Base-by-base conservation (phyloP, 1,140 invertebrate genomes). In the Hylyphantes graminicola region DNA sequence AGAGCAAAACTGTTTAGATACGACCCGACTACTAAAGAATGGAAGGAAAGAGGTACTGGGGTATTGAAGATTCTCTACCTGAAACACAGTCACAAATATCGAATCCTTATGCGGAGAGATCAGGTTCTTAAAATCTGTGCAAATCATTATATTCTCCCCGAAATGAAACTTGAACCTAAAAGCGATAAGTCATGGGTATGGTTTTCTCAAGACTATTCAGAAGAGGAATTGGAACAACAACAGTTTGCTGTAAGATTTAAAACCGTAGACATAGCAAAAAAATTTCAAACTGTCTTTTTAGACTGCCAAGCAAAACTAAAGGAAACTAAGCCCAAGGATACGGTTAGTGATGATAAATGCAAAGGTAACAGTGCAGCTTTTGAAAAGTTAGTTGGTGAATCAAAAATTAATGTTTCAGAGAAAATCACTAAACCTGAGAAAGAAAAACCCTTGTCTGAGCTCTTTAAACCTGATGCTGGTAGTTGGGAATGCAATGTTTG, bases 1-100 rank as follows among this genome's bases (percentile, higher is more conserved):
- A 90, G 94, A 84, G 94, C 94, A 0, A 96, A 95, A 89, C 89
- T 97, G 1, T 96, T 93, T 88, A 91, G 94, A 50, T 90, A 90
- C 86, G 94, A 93, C 87, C 89, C 91, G 8, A 92, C 94, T 5
- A 88, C 89, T 13, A 95, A 94, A 85, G 95, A 97, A 88, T 98
- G 96, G 96, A 97, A 96, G 88, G 96, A 98, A 89, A 93, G 96
- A 82, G 96, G 96, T 6, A 91, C 94, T 67, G 97, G 97, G 0
- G 92, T 93, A 74, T 92, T 97, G 0, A 97, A 97, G 89, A 91
- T 98, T 7, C 89, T 97, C 0, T 92, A 93, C 87, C 93, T 96
- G 87, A 91, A 92, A 35, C 88, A 91, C 0, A 93, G 91, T 17
- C 92, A 92, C 13, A 94, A 93, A 88, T 89, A 94, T n/a, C 91